Evolutionary conservation across 2,797 vertebrate genomes (phyloP), one percentile per base, ranked within the genome.

Genomic region (Platyrinchus mystaceus): DNA sequence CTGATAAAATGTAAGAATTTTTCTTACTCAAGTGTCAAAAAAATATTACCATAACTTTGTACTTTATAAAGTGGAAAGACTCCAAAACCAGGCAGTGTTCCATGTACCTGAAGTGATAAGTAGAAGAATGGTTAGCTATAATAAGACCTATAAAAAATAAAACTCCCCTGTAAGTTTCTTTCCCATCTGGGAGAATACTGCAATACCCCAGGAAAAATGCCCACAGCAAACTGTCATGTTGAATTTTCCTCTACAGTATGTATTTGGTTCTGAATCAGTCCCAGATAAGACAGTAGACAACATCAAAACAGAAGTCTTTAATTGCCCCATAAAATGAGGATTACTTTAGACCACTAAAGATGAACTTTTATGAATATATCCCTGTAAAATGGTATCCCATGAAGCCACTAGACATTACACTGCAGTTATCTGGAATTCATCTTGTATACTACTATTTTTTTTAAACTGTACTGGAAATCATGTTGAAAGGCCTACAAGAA

Each of bases 1-100:
- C 49, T 46, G 60, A 71, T 92, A 94, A 69, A 84, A 94, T 81
- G 58, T 92, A 92, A 96, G 93, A 89, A 66, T 93, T 89, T 89
- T 91, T 80, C 89, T 95, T 79, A 46, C 58, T 93, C 63, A 77
- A 93, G 84, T 89, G 83, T 97, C 95, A 93, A 95, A 93, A 96
- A 96, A 94, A 90, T 66, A 97, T 97, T 97, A 95, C 91, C 21
- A 59, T 93, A 94, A 90, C 90, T 89, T 88, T 82, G 71, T 87
- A 84, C 87, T 84, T 84, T 80, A 94, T 97, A 84, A 95, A 95
- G 88, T 71, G 88, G 74, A 96, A 90, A 86, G 88, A 84, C 77
- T 95, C 32, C 67, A 69, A 81, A 94, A 92, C 53, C 36, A 93
- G 95, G 93, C 97, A 97, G 84, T 69, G 82, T 96, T 97, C 94